Percentiles rank a stretch among this genome's conserved stretches.
Evolutionary conservation across 2,113 vertebrate genomes (phyloP).

Genomic region (Thamnophis sirtalis): DNA sequence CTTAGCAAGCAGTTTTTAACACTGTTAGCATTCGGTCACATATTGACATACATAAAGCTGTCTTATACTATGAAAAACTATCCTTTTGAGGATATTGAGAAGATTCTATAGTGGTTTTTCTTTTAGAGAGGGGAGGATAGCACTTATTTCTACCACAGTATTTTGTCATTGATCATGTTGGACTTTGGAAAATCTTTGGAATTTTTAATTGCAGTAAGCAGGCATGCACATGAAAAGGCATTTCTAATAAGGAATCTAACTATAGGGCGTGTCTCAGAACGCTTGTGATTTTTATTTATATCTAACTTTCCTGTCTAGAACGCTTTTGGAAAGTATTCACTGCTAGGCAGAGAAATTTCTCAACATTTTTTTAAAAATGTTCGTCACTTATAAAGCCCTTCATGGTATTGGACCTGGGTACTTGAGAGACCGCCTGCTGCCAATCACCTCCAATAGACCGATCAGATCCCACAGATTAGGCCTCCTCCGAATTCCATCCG

Average conservation of each 20-base stretch:
- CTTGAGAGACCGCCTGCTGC: too few species aligned
- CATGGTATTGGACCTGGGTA: too few species aligned
- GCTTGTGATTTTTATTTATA: not conserved
- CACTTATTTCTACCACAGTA: not conserved
- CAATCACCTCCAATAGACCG: too few species aligned
- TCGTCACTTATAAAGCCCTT: too few species aligned
- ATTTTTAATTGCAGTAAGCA: not conserved
- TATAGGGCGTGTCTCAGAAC: not conserved
- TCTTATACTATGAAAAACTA: not conserved
- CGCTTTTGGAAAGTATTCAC: not conserved
- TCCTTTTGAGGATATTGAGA: not conserved
- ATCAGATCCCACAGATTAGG: too few species aligned
- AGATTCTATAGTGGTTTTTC: not conserved
- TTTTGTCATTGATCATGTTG: not conserved
- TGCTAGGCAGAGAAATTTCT: not conserved
- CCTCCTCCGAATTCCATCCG: too few species aligned
- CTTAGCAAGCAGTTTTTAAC: not conserved
- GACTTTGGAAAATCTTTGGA: not conserved
- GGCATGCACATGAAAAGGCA: not conserved
- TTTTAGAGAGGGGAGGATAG: too few species aligned
- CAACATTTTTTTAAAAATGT: too few species aligned
- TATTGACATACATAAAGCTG: not conserved
- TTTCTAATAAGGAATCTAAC: not conserved
- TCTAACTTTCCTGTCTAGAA: not conserved
- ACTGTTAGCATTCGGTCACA: not conserved